Conservation (phyloP, 2,797 vertebrate genomes). For the Nyctalus aviator region DNA sequence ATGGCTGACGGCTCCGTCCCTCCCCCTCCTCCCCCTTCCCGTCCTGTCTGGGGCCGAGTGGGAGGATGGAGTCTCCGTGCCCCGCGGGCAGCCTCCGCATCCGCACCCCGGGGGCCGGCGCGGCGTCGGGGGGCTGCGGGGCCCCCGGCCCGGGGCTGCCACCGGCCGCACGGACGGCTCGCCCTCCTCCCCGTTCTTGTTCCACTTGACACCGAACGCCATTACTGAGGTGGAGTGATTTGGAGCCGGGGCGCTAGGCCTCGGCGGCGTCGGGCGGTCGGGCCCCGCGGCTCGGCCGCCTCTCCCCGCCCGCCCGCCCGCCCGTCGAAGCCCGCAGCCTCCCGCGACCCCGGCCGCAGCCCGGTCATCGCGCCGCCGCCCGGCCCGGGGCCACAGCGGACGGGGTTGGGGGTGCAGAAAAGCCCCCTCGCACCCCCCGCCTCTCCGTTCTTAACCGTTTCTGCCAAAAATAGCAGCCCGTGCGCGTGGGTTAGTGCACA, state of each 20-base stretch:
- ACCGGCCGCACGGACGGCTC: neutral
- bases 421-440: constrained; percentile 31
- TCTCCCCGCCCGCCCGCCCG: constrained; percentile 34
- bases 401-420: constrained; percentile 33
- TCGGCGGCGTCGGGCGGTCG: constrained; percentile 86
- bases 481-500: constrained; percentile 6
- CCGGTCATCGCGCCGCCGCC: constrained; percentile 36
- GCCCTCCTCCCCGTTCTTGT: constrained; percentile 54
- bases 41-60: constrained; percentile 82
- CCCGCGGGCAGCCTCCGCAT: constrained; percentile 62
- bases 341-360: neutral
- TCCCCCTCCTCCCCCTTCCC: constrained; percentile 82
- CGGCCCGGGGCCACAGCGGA: neutral
- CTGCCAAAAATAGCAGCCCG: constrained; percentile 34
- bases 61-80: constrained; percentile 82
- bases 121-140: neutral
- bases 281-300: constrained; percentile 88
- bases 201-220: constrained; percentile 89
- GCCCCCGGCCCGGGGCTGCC: neutral
- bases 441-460: constrained; percentile 69
- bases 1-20: constrained; percentile 88
- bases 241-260: constrained; percentile 85
- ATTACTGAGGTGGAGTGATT: constrained; percentile 92
- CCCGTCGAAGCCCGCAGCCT: constrained; percentile 60
- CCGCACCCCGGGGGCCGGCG: neutral